Conservation (phyloP, 2,888 invertebrate species). For the Mythimna impura region DNA sequence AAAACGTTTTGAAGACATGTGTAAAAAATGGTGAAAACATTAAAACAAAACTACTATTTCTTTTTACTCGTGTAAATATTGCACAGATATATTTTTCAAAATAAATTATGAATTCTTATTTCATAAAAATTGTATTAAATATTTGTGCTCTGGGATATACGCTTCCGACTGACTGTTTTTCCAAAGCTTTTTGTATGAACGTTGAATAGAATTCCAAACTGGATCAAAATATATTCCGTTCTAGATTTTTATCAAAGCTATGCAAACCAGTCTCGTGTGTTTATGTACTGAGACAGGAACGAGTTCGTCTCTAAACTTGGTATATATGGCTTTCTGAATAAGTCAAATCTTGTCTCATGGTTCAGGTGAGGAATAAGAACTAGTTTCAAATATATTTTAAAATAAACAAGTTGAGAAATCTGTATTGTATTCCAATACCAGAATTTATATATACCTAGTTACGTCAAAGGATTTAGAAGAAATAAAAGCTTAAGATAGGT, state of each 20-base stretch:
- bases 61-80: not conserved
- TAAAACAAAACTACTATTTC: not conserved
- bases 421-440: not conserved
- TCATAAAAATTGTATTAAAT: conserved; percentile 20
- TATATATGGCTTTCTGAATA: conserved; percentile 31
- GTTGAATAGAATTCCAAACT: conserved; percentile 52
- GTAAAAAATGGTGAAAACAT: too few species aligned
- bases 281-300: conserved; percentile 21
- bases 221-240: conserved; percentile 50
- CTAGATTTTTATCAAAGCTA: conserved; percentile 54
- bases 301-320: conserved; percentile 16
- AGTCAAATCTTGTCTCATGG: conserved; percentile 16
- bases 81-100: not conserved
- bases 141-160: conserved; percentile 15
- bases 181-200: conserved; percentile 33
- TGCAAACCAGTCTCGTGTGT: conserved; percentile 24
- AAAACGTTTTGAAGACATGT: too few species aligned
- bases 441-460: not conserved
- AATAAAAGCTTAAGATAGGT: too few species aligned
- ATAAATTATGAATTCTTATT: conserved; percentile 15
- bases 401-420: conserved; percentile 1
- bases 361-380: conserved; percentile 6
- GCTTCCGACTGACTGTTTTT: conserved; percentile 36
- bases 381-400: not conserved
- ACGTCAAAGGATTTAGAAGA: not conserved